Evolutionary conservation across 2,113 vertebrate species (phyloP).

Genomic region (Guaruba guarouba): DNA sequence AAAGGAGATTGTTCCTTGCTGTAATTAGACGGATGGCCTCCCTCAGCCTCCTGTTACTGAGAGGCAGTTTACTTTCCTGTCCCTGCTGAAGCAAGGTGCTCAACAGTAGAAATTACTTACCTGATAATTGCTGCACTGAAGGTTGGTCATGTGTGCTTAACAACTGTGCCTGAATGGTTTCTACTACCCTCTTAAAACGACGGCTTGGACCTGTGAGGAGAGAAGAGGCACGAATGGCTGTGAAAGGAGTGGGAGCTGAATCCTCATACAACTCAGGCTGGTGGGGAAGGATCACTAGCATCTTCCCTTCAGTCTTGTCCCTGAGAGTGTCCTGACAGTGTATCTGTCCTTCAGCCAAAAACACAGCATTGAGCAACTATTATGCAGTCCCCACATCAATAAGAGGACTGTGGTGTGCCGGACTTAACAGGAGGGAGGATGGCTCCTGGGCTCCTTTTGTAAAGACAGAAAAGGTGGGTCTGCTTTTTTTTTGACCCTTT

Average conservation of each 20-base stretch:
- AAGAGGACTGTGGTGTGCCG: neutral
- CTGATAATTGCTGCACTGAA: constrained; percentile 94
- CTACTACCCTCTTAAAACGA: constrained; percentile 98
- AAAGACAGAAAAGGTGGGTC: neutral
- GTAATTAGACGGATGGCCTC: constrained; percentile 31
- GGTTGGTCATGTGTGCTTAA: constrained; percentile 98
- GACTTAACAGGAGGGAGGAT: neutral
- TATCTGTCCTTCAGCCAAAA: neutral
- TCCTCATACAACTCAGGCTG: neutral
- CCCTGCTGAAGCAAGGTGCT: constrained; percentile 60
- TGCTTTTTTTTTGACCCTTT: neutral
- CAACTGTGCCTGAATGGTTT: constrained; percentile 98
- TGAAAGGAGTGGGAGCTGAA: neutral
- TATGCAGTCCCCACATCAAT: neutral
- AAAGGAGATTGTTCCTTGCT: neutral
- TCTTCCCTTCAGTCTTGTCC: neutral
- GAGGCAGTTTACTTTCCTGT: constrained; percentile 51
- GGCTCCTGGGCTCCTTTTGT: neutral
- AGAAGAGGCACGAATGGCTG: neutral
- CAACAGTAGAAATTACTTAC: constrained; percentile 79
- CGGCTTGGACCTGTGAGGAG: constrained; percentile 88
- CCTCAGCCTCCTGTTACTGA: constrained; percentile 17
- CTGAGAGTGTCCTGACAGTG: neutral
- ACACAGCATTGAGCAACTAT: neutral
- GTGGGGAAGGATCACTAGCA: neutral